These are phyloP conservation scores for Ciona savignyi DNA, from an alignment of 23 tunicate genomes.

Conservation along the genomic window DNA sequence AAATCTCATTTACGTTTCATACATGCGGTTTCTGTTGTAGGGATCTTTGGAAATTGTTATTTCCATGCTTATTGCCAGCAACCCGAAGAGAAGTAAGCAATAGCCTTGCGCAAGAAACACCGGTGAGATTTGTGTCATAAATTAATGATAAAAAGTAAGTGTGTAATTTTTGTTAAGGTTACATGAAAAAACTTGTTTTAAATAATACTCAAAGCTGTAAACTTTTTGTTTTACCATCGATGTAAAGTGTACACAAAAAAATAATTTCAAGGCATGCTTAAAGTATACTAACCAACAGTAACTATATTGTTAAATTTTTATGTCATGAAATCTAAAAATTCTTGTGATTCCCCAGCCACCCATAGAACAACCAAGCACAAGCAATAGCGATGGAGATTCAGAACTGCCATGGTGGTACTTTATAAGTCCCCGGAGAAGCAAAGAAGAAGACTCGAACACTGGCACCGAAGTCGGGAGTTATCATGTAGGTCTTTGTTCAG, in stretches of 20 bases:
- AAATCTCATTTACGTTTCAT: too few relatives aligned
- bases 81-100: constrained; percentile 26
- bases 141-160: too few relatives aligned
- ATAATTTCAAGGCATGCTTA: not conserved
- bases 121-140: too few relatives aligned
- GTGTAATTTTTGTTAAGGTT: too few relatives aligned
- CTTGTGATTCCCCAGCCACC: not conserved
- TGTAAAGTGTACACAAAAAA: not conserved
- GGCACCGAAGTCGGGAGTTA: constrained; percentile 53
- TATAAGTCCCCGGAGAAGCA: too few relatives aligned
- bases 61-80: constrained; percentile 36
- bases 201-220: too few relatives aligned
- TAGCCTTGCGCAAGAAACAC: too few relatives aligned
- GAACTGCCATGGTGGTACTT: constrained; percentile 87
- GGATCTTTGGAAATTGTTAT: constrained; percentile 52
- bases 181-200: too few relatives aligned
- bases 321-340: not conserved
- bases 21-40: constrained; percentile 30
- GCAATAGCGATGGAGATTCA: not conserved
- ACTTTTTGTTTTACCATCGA: not conserved
- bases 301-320: not conserved
- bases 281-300: not conserved
- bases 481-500: constrained; percentile 24
- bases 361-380: too few relatives aligned
- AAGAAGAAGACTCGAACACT: constrained; percentile 8